A percentile compares a stretch with the other conserved stretches of the same genome.
Conservation (phyloP, 2,888 invertebrate species). For the Synergus itoensis region DNA sequence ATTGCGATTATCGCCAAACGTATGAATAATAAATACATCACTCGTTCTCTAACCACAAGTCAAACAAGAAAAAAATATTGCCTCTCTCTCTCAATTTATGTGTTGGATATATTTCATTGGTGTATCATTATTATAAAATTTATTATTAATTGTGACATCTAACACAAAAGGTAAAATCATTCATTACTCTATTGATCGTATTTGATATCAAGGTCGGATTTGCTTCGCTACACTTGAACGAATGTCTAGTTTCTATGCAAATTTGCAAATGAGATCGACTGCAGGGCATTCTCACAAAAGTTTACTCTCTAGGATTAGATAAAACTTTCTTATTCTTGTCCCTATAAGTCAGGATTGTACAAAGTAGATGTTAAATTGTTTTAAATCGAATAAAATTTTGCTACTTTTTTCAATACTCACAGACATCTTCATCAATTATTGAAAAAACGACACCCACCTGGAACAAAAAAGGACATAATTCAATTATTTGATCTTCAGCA, state of each 20-base stretch:
- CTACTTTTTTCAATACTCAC: background rate
- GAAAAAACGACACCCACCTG: background rate
- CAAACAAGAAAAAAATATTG: background rate
- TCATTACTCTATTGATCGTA: background rate
- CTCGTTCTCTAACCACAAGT: background rate
- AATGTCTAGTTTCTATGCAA: constrained; percentile 17
- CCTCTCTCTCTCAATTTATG: background rate
- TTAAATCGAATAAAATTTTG: background rate
- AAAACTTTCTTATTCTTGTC: background rate
- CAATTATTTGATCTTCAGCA: background rate
- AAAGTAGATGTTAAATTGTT: background rate
- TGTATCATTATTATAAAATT: too few species aligned
- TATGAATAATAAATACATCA: constrained; percentile 2
- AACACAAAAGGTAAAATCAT: background rate
- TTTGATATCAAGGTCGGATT: background rate
- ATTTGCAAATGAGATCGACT: background rate
- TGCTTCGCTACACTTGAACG: background rate
- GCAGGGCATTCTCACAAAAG: background rate
- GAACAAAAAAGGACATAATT: background rate
- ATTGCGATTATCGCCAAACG: background rate
- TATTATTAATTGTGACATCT: background rate
- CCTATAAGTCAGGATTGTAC: background rate
- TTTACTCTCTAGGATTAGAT: constrained; percentile 17
- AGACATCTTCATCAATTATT: too few species aligned
- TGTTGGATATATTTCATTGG: background rate